Evolutionary conservation across 2,888 invertebrate species (phyloP), one percentile per base, ranked within the genome.

Genomic region (Xestia c-nigrum): DNA sequence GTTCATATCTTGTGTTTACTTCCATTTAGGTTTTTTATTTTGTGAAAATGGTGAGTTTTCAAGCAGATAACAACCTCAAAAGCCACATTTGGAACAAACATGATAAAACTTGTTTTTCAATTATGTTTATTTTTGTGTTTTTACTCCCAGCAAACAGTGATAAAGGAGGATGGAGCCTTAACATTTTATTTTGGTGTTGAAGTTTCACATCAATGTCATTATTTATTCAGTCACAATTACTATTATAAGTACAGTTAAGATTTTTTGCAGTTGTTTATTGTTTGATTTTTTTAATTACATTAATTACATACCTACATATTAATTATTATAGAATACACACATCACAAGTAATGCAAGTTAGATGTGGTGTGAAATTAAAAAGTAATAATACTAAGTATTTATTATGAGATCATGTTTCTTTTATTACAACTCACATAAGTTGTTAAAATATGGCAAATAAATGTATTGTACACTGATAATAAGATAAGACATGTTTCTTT

Each of bases 71-170:
- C 24, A 52, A 83, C 67, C 67, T 59, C 55, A 57, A 83, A 63
- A 52, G 12, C 57, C 59, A 65, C 78, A 69, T 78, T 65, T 77
- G n/a, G 59, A 61, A 59, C 63, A 76, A 64, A 59, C 50, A 52
- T 57, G 70, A 82, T 83, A 72, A 64, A 71, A 68, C 5, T 16
- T 61, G 50, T 77, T 65, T 40, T 78, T 46, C 14, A 70, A 47
- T 31, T 31, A 21, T 16, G 24, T 75, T 76, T 55, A 46, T 79
- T 63, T 77, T 55, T 43, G 14, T 77, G 21, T 72, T 79, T 63
- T 50, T 50, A 38, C 43, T 76, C 1, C 21, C 46, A 31, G 61
- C 40, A 65, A 75, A 69, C 40, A n/a, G 16, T 47, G 24, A 47
- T 75, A 55, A 38, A 74, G n/a, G 52, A 24, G 59, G 5, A 40